Evolutionary conservation across 2,113 vertebrate species (phyloP), one percentile per base, ranked within the genome.

Genomic region (Galbula dea): DNA sequence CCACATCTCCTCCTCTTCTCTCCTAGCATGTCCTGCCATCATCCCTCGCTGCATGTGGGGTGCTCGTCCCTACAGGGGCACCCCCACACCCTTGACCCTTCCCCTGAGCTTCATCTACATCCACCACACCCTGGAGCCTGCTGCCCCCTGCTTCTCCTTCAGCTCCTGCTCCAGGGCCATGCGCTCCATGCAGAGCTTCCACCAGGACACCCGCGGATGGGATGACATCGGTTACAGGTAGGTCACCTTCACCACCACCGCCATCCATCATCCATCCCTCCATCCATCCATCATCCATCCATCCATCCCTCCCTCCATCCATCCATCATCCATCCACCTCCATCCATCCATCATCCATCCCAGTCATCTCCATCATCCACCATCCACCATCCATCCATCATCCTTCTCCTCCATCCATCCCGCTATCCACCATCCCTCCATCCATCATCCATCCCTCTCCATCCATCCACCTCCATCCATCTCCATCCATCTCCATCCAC

Each of bases 181-280:
- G 98, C 98, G 98, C 45, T 73, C 96, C 89, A 98, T 99, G 98
- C 99, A 99, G 88, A 95, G 49, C 21, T 99, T 98, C 97, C 99
- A 99, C 95, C 99, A 99, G 94, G 92, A 98, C 4, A 93, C 73
- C 5, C 93, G 95, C 0, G 97, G 97, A 73, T 99, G 99, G 99
- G 96, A 98, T 0, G 99, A 99, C 97, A 98, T 99, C 1, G 98
- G 98, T 37, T 99, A 99, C 97, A 99, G 98, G 99, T 98, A 71
- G 62, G 27, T 29, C 52, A 9, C 5, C 11, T 15, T 13, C 6
- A 21, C n/a, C 41, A 43, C 15, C 41, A 12, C 41, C 41, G 15
- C n/a, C n/a, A n/a, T n/a, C n/a, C n/a, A n/a, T n/a, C n/a, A n/a
- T n/a, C n/a, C n/a, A n/a, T n/a, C n/a, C n/a, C n/a, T n/a, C n/a